A percentile compares a stretch with the other conserved stretches of the same genome.
Evolutionary conservation across 2,797 vertebrate genomes (phyloP).

Genomic region (Rhynchotus rufescens): DNA sequence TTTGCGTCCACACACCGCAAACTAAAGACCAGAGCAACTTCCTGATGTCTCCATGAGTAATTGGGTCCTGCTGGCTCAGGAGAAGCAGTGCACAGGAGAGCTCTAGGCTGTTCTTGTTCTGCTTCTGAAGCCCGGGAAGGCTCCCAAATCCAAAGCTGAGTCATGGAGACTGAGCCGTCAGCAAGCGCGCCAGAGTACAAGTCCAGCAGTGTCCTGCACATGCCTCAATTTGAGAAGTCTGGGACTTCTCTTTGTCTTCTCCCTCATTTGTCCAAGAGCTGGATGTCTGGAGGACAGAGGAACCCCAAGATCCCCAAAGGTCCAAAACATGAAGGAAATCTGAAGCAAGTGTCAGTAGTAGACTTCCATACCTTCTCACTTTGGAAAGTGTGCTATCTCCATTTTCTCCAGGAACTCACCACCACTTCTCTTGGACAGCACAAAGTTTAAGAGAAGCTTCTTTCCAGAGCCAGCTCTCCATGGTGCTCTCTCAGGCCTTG

Average conservation of each 20-base stretch:
- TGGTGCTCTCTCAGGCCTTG: background rate
- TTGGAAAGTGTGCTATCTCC: background rate
- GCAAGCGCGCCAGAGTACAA: accelerated
- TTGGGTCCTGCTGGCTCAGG: accelerated
- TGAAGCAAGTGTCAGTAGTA: background rate
- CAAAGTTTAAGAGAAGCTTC: background rate
- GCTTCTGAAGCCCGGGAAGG: background rate
- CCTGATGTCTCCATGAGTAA: background rate
- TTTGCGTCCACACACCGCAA: background rate
- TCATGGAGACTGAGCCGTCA: background rate
- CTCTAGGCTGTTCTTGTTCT: background rate
- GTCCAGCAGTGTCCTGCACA: background rate
- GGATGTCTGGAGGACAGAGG: background rate
- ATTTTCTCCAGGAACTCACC: background rate
- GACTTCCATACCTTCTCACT: accelerated
- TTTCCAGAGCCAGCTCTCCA: background rate
- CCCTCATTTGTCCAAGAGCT: background rate
- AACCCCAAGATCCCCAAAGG: background rate
- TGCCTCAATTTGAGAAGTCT: background rate
- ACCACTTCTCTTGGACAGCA: background rate
- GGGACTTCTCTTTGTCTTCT: background rate
- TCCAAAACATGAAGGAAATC: accelerated
- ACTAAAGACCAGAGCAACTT: background rate
- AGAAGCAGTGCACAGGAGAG: background rate
- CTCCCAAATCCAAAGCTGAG: background rate